A percentile compares a stretch with the other conserved stretches of the same genome.
These are phyloP conservation scores for Pelochelys cantorii DNA, from an alignment of 2,797 vertebrate species.

Conservation along the genomic window DNA sequence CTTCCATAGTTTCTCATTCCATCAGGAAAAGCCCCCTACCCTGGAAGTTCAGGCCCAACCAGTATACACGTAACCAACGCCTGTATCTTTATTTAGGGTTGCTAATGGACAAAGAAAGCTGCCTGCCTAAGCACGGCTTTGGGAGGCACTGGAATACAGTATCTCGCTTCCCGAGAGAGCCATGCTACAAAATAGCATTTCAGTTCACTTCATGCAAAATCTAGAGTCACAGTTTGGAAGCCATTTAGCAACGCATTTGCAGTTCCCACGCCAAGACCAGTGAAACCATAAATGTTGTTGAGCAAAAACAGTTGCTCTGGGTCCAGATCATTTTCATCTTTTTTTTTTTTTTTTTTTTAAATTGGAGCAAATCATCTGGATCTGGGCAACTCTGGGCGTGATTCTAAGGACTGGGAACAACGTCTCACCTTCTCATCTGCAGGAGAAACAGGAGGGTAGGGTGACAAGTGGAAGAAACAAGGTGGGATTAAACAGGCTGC, in stretches of 20 bases:
- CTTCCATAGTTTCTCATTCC: neutral
- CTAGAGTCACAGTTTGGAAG: neutral
- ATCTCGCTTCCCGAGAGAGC: neutral
- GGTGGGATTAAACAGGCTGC: neutral
- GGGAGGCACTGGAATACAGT: neutral
- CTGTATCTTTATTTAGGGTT: neutral
- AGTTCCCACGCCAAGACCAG: constrained; percentile 20
- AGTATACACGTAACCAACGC: neutral
- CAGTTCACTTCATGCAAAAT: constrained; percentile 46
- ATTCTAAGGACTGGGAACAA: constrained; percentile 48
- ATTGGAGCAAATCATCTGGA: constrained; percentile 24
- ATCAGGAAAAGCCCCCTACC: neutral
- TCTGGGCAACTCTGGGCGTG: constrained; percentile 13
- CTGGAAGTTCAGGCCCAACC: neutral
- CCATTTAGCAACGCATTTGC: neutral
- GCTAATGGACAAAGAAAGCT: constrained; percentile 16
- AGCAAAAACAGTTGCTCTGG: neutral
- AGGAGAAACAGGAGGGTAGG: neutral
- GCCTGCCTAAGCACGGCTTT: neutral
- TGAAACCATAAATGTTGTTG: neutral
- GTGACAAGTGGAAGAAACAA: constrained; percentile 33
- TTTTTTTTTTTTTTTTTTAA: constrained; percentile 33
- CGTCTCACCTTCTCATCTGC: constrained; percentile 51
- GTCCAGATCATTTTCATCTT: neutral
- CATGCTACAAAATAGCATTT: constrained; percentile 15